These are phyloP conservation scores for Hippasteria phrygiana DNA, from an alignment of 53 echinoderm and acorn worm genomes.

Conservation along the genomic window DNA sequence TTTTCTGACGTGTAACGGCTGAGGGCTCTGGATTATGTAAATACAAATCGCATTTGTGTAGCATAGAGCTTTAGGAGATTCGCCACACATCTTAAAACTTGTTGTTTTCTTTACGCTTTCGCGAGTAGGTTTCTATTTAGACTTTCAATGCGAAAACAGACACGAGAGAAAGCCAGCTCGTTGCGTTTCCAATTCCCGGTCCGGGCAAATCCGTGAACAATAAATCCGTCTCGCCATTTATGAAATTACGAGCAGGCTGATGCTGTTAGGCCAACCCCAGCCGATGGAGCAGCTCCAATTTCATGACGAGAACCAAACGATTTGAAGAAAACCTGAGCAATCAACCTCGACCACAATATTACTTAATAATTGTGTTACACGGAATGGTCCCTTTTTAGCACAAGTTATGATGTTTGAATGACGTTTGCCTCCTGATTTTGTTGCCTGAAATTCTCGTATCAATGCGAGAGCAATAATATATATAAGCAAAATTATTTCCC, in stretches of 20 bases:
- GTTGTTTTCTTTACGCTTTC: no score
- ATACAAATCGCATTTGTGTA: no score
- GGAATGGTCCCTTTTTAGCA: not conserved
- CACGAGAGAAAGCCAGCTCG: not conserved
- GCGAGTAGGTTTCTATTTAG: no score
- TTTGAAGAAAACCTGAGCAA: not conserved
- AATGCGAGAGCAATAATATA: no score
- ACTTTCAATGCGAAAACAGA: no score
- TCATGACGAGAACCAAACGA: not conserved
- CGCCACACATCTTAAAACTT: no score
- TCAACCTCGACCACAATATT: not conserved
- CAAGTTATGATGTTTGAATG: not conserved
- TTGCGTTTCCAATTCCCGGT: not conserved
- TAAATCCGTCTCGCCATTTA: not conserved
- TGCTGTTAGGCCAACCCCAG: not conserved
- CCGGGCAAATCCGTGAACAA: not conserved
- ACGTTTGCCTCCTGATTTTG: not conserved
- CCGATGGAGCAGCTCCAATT: not conserved
- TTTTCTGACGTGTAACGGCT: no score
- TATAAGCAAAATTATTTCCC: no score
- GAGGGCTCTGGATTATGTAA: no score
- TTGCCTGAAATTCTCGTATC: not conserved
- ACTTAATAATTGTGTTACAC: not conserved
- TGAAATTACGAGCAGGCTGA: not conserved
- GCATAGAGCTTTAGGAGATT: no score